Percentiles rank a stretch among this genome's conserved stretches.
These are phyloP conservation scores for Scortum barcoo DNA, from an alignment of 2,113 vertebrate genomes.

Conservation along the genomic window DNA sequence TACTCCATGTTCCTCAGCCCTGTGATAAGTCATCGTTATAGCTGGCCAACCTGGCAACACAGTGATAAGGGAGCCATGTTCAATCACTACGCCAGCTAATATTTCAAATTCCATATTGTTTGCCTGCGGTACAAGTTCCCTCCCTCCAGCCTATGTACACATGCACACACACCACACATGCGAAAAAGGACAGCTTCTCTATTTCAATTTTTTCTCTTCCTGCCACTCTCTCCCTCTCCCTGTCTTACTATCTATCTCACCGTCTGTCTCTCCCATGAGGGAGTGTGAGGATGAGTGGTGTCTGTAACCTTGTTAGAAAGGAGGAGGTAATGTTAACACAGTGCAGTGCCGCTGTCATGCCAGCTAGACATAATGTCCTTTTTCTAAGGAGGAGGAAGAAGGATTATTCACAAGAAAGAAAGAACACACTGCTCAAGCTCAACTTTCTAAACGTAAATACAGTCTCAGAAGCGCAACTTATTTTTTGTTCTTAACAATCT, in stretches of 20 bases:
- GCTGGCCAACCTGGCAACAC: slow-evolving; percentile 85
- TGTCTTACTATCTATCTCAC: slow-evolving; percentile 43
- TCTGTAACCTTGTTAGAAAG: slow-evolving; percentile 62
- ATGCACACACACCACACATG: slow-evolving; percentile 28
- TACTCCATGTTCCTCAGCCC: slow-evolving; percentile 81
- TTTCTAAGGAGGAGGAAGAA: slow-evolving; percentile 52
- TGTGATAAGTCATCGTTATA: slow-evolving; percentile 88
- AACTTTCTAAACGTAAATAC: slow-evolving; percentile 49
- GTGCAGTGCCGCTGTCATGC: slow-evolving; percentile 63
- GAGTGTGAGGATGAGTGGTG: slow-evolving; percentile 58
- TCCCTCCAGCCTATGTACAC: slow-evolving; percentile 52
- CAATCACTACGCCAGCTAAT: slow-evolving; percentile 85
- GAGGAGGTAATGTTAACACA: slow-evolving; percentile 69
- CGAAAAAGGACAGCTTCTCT: slow-evolving; percentile 35
- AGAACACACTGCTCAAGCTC: slow-evolving; percentile 32
- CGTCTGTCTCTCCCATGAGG: slow-evolving; percentile 47
- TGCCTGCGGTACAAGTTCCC: slow-evolving; percentile 78
- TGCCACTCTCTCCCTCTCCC: slow-evolving; percentile 20
- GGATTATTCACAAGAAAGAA: slow-evolving; percentile 46
- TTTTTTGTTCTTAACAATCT: slow-evolving; percentile 23
- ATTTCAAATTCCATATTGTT: slow-evolving; percentile 88
- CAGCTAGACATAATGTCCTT: slow-evolving; percentile 58
- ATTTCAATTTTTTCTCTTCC: slow-evolving; percentile 46
- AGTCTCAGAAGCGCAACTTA: neutral
- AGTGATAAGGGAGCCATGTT: slow-evolving; percentile 87